Conservation (phyloP, 2,888 invertebrate species). For the Diloba caeruleocephala region DNA sequence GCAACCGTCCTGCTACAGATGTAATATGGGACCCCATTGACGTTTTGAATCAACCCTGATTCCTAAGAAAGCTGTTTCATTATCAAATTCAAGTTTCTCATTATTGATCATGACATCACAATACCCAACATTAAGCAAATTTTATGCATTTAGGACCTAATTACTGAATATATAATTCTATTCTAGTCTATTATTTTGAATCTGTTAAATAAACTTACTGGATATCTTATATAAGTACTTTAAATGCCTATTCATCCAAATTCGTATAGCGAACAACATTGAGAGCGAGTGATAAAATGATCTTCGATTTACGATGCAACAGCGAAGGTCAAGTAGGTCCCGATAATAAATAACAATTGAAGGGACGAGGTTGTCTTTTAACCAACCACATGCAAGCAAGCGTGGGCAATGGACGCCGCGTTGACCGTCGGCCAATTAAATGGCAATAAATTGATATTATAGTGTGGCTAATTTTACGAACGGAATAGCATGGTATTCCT, state of each 20-base stretch:
- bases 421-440: conserved; percentile 39
- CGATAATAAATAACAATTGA: conserved; percentile 53
- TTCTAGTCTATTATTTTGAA: too few relatives aligned
- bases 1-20: too few relatives aligned
- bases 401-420: conserved; percentile 35
- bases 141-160: too few relatives aligned
- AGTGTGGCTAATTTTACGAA: conserved; percentile 10
- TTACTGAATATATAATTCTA: too few relatives aligned
- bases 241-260: background rate
- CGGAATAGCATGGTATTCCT: conserved; percentile 2
- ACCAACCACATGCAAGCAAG: conserved; percentile 19
- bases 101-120: too few relatives aligned
- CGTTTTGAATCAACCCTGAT: too few relatives aligned
- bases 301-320: conserved; percentile 13
- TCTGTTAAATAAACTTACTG: too few relatives aligned
- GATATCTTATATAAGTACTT: too few relatives aligned
- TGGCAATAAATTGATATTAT: conserved; percentile 46
- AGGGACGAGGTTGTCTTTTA: conserved; percentile 24
- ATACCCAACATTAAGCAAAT: too few relatives aligned
- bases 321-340: conserved; percentile 28
- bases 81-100: too few relatives aligned
- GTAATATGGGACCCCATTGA: too few relatives aligned
- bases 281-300: conserved; percentile 10
- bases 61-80: too few relatives aligned
- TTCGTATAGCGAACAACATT: background rate